Evolutionary conservation across 2,113 vertebrate genomes (phyloP), one percentile per base, ranked within the genome.

Genomic region (Colistium nudipinnis): DNA sequence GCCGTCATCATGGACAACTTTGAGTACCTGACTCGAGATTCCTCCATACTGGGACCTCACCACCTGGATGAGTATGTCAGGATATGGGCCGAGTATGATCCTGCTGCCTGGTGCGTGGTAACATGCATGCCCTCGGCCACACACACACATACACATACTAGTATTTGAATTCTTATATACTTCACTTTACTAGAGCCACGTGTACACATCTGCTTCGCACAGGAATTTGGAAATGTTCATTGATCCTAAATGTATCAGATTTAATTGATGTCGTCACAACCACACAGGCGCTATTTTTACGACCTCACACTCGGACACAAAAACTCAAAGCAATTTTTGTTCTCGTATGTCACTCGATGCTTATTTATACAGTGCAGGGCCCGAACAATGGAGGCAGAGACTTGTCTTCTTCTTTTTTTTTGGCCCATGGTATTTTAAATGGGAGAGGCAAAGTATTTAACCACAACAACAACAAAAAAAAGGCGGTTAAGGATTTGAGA

Each of bases 1-100:
- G 98, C 98, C 70, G 98, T 99, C 90, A 99, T 99, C 91, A 99
- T 99, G 98, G 98, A 99, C 92, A 99, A 99, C 93, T 99, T 99
- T 80, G 97, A 99, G 89, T 99, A 99, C 90, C 93, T 99, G 88
- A 99, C 97, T 2, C 92, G 97, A 74, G 97, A 99, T 89, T 99
- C 97, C 85, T 99, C 97, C 51, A 99, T 99, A 86, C 93, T 99
- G 88, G 97, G 97, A 84, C 97, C 97, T 78, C 97, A 99, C 79
- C 97, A 99, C 81, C 92, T 99, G 90, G 98, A 99, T 87, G 98
- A 99, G 89, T 99, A 99, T 91, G 98, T 98, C 92, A 94, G 97
- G 90, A 99, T 99, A 86, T 99, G 98, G 97, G 98, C 98, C 52
- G 98, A 99, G 83, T 99, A 99, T 89, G 98, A 99, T 81, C 97